Percentiles rank a stretch among this genome's conserved stretches.
These are phyloP conservation scores for Nicator chloris DNA, from an alignment of 2,113 vertebrate species.

Conservation along the genomic window DNA sequence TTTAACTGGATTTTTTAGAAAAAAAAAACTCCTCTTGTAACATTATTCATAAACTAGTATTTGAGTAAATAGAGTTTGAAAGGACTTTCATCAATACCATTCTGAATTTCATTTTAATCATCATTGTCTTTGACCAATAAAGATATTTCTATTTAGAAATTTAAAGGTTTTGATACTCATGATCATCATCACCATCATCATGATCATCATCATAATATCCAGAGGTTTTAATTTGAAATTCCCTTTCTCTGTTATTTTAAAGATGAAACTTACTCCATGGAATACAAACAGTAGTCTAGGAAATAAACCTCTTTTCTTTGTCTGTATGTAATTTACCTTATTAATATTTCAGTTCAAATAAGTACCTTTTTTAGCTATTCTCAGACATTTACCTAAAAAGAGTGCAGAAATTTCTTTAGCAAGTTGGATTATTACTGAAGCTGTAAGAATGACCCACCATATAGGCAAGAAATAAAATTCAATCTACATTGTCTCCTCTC, in stretches of 20 bases:
- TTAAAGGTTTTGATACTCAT: neutral
- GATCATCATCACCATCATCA: neutral
- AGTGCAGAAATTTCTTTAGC: neutral
- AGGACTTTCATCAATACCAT: rapidly evolving
- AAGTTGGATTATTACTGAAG: neutral
- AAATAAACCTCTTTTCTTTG: neutral
- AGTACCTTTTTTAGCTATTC: rapidly evolving
- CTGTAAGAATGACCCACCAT: neutral
- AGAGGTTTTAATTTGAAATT: neutral
- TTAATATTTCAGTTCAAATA: neutral
- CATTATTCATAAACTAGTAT: neutral
- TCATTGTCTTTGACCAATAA: neutral
- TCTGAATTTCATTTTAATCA: neutral
- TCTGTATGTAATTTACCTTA: neutral
- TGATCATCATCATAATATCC: neutral
- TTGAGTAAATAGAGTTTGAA: neutral
- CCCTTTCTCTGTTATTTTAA: neutral
- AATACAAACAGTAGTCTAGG: neutral
- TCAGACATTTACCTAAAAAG: neutral
- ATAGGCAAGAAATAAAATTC: neutral
- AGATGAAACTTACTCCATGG: neutral
- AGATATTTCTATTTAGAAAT: neutral
- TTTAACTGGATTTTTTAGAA: neutral
- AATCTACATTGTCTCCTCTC: neutral
- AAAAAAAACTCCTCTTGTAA: neutral